Percentiles rank a stretch among this genome's conserved stretches.
Evolutionary conservation across 92 coral and sea anemone genomes (phyloP).

Genomic region (Epizoanthus fatuus): DNA sequence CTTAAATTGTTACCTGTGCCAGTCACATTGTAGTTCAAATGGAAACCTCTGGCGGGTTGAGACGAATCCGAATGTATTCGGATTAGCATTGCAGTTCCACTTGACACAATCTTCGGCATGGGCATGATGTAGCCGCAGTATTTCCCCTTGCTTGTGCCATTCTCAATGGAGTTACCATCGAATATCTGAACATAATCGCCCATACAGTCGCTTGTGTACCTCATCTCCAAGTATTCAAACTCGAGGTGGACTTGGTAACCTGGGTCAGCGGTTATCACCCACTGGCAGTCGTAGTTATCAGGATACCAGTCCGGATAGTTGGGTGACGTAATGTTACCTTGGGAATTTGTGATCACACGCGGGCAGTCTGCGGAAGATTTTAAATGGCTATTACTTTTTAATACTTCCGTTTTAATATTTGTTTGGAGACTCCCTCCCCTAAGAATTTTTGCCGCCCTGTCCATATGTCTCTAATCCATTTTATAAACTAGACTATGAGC

Average conservation of each 20-base stretch:
- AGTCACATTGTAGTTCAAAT: slow-evolving; percentile 57
- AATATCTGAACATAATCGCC: slow-evolving; percentile 67
- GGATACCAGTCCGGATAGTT: slow-evolving; percentile 82
- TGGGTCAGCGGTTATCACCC: slow-evolving; percentile 64
- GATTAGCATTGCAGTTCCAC: slow-evolving; percentile 41
- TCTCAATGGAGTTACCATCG: slow-evolving; percentile 47
- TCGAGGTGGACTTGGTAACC: slow-evolving; percentile 75
- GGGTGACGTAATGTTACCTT: slow-evolving; percentile 68
- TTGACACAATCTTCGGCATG: slow-evolving; percentile 62
- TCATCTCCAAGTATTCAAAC: slow-evolving; percentile 65
- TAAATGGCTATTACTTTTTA: too few species aligned
- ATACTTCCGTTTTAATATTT: too few species aligned
- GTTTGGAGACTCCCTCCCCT: too few species aligned
- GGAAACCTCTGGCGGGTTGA: slow-evolving; percentile 62
- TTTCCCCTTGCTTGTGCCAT: slow-evolving; percentile 49
- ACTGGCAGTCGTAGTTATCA: slow-evolving; percentile 63
- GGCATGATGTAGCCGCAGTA: slow-evolving; percentile 63
- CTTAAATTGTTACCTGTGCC: slow-evolving; percentile 62
- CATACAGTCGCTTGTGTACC: slow-evolving; percentile 49
- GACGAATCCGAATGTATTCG: slow-evolving; percentile 52
- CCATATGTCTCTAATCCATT: too few species aligned
- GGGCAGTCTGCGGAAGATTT: slow-evolving; percentile 61
- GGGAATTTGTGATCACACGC: slow-evolving; percentile 57
- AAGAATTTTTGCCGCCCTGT: too few species aligned
- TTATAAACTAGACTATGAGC: too few species aligned